phyloP scores from a whole-genome alignment of 2,888 invertebrate genomes.

The Meteorus cinctellus region DNA sequence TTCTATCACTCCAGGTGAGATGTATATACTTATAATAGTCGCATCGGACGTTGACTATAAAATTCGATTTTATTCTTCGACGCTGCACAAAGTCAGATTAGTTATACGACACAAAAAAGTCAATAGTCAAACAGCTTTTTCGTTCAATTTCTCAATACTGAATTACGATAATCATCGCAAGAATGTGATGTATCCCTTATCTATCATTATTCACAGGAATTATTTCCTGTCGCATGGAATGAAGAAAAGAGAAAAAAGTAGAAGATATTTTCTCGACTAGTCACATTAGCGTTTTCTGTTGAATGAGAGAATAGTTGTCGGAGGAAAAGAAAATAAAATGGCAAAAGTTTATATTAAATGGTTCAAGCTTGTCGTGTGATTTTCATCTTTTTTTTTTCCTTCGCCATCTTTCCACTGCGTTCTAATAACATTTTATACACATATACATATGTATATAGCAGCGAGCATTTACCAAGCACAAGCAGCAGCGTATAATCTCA shows the following conservation, averaged over 20 bases:
- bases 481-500: conserved; percentile 71
- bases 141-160: too few species aligned
- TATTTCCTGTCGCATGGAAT: background rate
- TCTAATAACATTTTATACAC: conserved; percentile 12
- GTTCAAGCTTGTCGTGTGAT: conserved; percentile 55
- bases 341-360: conserved; percentile 66
- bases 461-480: conserved; percentile 42
- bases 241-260: background rate
- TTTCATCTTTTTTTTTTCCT: conserved; percentile 48
- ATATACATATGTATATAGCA: conserved; percentile 42
- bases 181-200: background rate
- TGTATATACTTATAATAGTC: background rate
- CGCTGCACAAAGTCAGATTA: background rate
- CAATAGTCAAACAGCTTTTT: background rate
- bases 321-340: conserved; percentile 5
- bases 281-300: background rate
- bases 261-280: too few species aligned
- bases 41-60: background rate
- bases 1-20: background rate
- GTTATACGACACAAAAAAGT: background rate
- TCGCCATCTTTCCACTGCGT: conserved; percentile 25
- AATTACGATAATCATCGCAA: too few species aligned
- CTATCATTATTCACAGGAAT: background rate
- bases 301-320: background rate
- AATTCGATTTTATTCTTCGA: background rate